Percentiles rank a stretch among this genome's conserved stretches.
Evolutionary conservation across 2,113 vertebrate genomes (phyloP).

Genomic region (Aspidoscelis tigris): DNA sequence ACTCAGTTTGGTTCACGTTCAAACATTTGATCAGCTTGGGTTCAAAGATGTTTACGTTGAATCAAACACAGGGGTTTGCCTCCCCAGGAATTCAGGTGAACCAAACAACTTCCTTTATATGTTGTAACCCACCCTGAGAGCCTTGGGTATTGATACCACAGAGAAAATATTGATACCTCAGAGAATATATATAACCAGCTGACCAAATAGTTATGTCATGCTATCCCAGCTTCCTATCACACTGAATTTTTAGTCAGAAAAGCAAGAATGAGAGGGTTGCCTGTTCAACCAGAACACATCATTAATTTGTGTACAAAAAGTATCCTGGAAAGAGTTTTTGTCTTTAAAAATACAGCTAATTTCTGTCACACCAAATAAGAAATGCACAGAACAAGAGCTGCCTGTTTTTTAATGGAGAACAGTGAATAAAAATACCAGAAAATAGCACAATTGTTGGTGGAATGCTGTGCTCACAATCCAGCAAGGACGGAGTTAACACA

Average conservation of each 20-base stretch:
- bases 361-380: neutral
- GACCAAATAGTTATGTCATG: too few relatives aligned
- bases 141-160: neutral
- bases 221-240: too few relatives aligned
- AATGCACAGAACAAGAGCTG: neutral
- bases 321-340: too few relatives aligned
- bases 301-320: neutral
- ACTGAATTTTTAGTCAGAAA: too few relatives aligned
- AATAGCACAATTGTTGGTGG: neutral
- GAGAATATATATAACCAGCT: neutral
- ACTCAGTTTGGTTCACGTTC: neutral
- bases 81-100: too few relatives aligned
- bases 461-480: neutral
- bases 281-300: neutral
- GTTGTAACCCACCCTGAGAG: too few relatives aligned
- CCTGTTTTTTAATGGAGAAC: neutral
- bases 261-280: too few relatives aligned
- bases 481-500: constrained; percentile 44
- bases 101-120: too few relatives aligned
- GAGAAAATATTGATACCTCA: neutral
- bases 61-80: too few relatives aligned
- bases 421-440: too few relatives aligned
- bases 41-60: too few relatives aligned
- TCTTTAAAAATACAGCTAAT: neutral
- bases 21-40: neutral